Conservation (phyloP, 2,113 vertebrate species). For the Tetrao urogallus region DNA sequence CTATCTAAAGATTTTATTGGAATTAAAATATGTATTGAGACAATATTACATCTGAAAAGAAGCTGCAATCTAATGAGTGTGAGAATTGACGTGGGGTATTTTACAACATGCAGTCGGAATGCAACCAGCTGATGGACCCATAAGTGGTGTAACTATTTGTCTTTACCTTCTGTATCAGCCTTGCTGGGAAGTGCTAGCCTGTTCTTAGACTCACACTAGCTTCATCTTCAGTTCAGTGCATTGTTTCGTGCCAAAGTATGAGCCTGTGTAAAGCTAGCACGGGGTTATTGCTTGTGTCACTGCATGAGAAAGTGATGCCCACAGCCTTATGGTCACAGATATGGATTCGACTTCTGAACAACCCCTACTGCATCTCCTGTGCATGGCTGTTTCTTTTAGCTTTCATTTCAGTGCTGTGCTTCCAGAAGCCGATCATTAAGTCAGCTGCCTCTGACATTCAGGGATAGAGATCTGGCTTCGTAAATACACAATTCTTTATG, state of each 20-base stretch:
- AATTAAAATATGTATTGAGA: background rate
- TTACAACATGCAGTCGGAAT: background rate
- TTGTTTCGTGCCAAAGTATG: background rate
- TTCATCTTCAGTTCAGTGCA: background rate
- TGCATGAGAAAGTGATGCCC: background rate
- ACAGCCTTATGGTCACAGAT: background rate
- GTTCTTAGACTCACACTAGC: background rate
- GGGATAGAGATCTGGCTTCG: background rate
- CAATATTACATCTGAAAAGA: background rate
- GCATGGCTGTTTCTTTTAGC: rapidly evolving
- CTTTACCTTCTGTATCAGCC: background rate
- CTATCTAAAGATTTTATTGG: background rate
- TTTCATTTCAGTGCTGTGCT: background rate
- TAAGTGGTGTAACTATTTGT: background rate
- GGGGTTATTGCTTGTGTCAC: background rate
- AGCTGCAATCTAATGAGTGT: background rate
- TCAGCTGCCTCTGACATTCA: background rate
- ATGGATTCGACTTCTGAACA: background rate
- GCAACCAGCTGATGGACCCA: background rate
- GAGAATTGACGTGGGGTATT: background rate
- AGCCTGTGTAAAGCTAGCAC: background rate
- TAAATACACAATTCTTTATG: background rate
- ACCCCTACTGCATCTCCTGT: background rate
- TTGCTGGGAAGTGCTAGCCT: background rate
- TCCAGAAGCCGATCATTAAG: background rate